Evolutionary conservation across 2,888 invertebrate species (phyloP).

Genomic region (Caenorhabditis sp.): DNA sequence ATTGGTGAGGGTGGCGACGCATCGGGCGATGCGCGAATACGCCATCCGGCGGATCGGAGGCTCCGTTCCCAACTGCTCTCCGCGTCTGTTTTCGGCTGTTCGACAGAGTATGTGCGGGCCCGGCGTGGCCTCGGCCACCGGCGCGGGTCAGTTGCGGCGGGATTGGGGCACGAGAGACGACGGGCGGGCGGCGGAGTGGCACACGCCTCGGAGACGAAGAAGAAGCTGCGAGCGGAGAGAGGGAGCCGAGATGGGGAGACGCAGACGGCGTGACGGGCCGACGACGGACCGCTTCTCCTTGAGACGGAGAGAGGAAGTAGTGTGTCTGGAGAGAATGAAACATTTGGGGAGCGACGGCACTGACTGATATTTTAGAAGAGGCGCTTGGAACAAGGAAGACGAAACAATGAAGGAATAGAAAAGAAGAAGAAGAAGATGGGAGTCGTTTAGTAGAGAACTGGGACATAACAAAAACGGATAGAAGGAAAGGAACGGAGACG

Average conservation of each 20-base stretch:
- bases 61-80: conserved; percentile 21
- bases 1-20: conserved; percentile 47
- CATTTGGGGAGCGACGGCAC: conserved; percentile 25
- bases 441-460: conserved; percentile 31
- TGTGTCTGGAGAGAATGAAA: conserved; percentile 26
- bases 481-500: conserved; percentile 16
- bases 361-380: conserved; percentile 33
- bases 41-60: conserved; percentile 44
- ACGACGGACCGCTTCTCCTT: conserved; percentile 22
- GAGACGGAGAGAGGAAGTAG: neutral
- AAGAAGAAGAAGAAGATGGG: conserved; percentile 14
- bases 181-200: conserved; percentile 7
- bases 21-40: conserved; percentile 41
- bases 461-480: conserved; percentile 50
- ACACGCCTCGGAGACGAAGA: conserved; percentile 14
- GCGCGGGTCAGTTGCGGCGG: conserved; percentile 33
- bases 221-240: conserved; percentile 1
- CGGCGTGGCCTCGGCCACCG: conserved; percentile 39
- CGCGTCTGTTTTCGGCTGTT: neutral
- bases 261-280: conserved; percentile 23
- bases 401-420: neutral
- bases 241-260: too few species aligned
- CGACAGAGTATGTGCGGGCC: conserved; percentile 10
- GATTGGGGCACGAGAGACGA: conserved; percentile 32
- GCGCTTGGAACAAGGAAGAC: neutral